A percentile compares a stretch with the other conserved stretches of the same genome.
Evolutionary conservation across 1,140 invertebrate species (phyloP).

Genomic region (Thaumatotibia leucotreta): DNA sequence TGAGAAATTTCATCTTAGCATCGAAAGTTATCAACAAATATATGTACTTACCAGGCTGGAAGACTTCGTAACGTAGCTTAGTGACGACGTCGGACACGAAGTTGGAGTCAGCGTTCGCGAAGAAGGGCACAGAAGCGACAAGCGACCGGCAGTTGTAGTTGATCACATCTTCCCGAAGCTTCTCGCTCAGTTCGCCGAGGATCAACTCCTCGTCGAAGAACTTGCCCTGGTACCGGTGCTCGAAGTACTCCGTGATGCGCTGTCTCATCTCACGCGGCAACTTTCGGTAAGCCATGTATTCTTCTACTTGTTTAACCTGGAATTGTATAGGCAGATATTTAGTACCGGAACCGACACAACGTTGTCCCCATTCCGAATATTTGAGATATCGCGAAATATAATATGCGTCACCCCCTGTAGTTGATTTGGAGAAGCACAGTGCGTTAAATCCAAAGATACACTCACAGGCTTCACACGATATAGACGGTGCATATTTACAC

Average conservation of each 20-base stretch:
- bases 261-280: conserved; percentile 96
- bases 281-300: conserved; percentile 99
- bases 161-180: conserved; percentile 97
- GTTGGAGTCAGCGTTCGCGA: conserved; percentile 98
- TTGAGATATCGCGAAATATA: background rate
- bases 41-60: conserved; percentile 94
- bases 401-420: background rate
- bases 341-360: background rate
- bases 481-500: background rate
- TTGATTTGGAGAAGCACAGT: background rate
- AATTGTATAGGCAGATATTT: conserved; percentile 25
- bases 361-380: background rate
- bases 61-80: conserved; percentile 98
- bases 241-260: conserved; percentile 98
- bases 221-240: conserved; percentile 99
- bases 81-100: conserved; percentile 99
- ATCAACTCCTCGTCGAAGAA: conserved; percentile 99
- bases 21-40: no score
- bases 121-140: conserved; percentile 98
- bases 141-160: conserved; percentile 99
- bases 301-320: conserved; percentile 99
- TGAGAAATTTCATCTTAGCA: no score
- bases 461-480: background rate
- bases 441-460: conserved; percentile 11
- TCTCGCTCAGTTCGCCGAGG: conserved; percentile 96